Percentiles rank a stretch among this genome's conserved stretches.
phyloP scores from a whole-genome alignment of 2,797 vertebrate genomes.

The Onychomys torridus region DNA sequence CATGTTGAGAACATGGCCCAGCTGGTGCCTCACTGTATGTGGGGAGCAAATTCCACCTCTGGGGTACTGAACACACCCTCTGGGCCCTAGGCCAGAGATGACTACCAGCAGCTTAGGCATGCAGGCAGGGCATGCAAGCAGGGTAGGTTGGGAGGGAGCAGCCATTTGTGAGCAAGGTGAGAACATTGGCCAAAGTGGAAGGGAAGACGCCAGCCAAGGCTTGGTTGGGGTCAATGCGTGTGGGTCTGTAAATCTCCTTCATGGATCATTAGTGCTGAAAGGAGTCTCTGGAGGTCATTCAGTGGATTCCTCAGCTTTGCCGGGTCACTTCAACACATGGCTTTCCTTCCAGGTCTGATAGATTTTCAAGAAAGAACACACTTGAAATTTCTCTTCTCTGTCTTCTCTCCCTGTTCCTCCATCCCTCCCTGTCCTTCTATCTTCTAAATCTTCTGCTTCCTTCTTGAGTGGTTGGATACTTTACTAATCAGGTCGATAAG shows the following conservation, averaged over 20 bases:
- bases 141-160: not conserved
- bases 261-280: constrained; percentile 30
- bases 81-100: not conserved
- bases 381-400: not conserved
- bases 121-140: not conserved
- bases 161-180: constrained; percentile 11
- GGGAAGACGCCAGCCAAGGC: constrained; percentile 11
- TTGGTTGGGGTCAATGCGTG: not conserved
- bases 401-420: not conserved
- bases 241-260: constrained; percentile 60
- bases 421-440: not conserved
- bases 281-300: not conserved
- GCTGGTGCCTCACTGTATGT: not conserved
- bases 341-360: constrained; percentile 49
- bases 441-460: not conserved
- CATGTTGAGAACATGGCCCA: not conserved
- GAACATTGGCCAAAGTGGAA: constrained; percentile 30
- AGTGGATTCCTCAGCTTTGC: constrained; percentile 25
- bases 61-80: not conserved
- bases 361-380: constrained; percentile 26
- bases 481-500: not conserved
- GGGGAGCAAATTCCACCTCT: not conserved
- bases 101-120: not conserved
- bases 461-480: not conserved
- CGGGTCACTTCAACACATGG: constrained; percentile 7